Evolutionary conservation across 2,797 vertebrate genomes (phyloP).

Genomic region (Percopsis omiscomaycus): DNA sequence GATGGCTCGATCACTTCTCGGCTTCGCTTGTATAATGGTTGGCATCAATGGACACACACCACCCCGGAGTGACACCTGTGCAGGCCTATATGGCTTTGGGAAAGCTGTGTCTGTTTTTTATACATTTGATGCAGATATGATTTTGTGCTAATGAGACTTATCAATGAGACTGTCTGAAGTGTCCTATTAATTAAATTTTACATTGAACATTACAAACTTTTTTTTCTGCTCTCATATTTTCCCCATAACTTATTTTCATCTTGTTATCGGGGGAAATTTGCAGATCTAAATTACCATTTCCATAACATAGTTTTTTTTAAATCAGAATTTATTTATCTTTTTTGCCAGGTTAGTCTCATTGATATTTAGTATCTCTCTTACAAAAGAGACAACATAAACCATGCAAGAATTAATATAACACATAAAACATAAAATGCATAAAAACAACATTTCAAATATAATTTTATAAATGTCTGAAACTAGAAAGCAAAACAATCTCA

Average conservation of each 20-base stretch:
- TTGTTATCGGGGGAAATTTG: background rate
- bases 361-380: too few relatives aligned
- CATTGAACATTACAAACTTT: slow-evolving; percentile 10
- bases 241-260: slow-evolving; percentile 38
- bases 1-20: background rate
- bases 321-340: slow-evolving; percentile 27
- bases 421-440: too few relatives aligned
- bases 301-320: slow-evolving; percentile 15
- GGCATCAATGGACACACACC: background rate
- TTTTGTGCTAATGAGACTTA: slow-evolving; percentile 52
- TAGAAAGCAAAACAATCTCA: too few relatives aligned
- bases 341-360: background rate
- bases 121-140: slow-evolving; percentile 52
- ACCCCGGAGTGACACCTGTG: slow-evolving; percentile 14
- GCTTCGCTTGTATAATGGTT: background rate
- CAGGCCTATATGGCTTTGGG: background rate
- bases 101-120: slow-evolving; percentile 23
- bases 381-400: too few relatives aligned
- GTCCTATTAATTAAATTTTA: slow-evolving; percentile 57
- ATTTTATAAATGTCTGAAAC: too few relatives aligned
- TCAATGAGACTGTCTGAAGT: slow-evolving; percentile 20
- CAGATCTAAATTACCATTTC: slow-evolving; percentile 5
- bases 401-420: too few relatives aligned
- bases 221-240: slow-evolving; percentile 18
- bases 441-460: too few relatives aligned